Base-by-base conservation (phyloP, 2,113 vertebrate species). In the Poicephalus gulielmi region DNA sequence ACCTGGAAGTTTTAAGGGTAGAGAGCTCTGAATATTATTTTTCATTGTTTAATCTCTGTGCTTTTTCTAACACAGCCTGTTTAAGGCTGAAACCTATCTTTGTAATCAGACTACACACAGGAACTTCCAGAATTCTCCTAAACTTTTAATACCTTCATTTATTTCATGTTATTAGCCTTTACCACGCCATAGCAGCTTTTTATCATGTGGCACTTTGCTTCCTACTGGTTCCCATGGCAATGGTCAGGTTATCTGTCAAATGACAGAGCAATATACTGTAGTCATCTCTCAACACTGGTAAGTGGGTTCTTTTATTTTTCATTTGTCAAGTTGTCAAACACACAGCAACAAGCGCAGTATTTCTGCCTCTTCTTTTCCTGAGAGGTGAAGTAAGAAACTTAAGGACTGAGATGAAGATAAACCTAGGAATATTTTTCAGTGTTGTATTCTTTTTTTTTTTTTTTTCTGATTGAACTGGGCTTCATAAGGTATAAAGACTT, bases 161-260 rank as follows among this genome's bases (percentile, higher is more conserved):
- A 74, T 91, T 95, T 91, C 62, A 75, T 79, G 67, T 69, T 76
- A 47, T 94, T 60, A 87, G 41, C 69, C 80, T 96, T 93, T 96
- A 59, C 19, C 39, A 46, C 5, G 20, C n/a, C 18, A 28, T 13
- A 55, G 62, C 46, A 91, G 73, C 63, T 93, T 91, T 83, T 43
- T 91, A 16, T 77, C 78, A 17, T 50, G 17, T n/a, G 68, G 46
- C 66, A 66, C 23, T 94, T 94, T 82, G 64, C 66, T 95, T 92
- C 79, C 66, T 90, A 28, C 62, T 94, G 68, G 68, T 95, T 95
- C 68, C 60, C 85, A 96, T 90, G 64, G 79, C 76, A 88, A 92
- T 94, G 59, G 74, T 83, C 78, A 76, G 66, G n/a, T 76, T 90
- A 59, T 70, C n/a, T 83, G 35, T 93, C 77, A 90, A 94, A 81